Percentiles rank a stretch among this genome's conserved stretches.
Evolutionary conservation across 2,888 invertebrate genomes (phyloP).

Genomic region (Troides aeacus): DNA sequence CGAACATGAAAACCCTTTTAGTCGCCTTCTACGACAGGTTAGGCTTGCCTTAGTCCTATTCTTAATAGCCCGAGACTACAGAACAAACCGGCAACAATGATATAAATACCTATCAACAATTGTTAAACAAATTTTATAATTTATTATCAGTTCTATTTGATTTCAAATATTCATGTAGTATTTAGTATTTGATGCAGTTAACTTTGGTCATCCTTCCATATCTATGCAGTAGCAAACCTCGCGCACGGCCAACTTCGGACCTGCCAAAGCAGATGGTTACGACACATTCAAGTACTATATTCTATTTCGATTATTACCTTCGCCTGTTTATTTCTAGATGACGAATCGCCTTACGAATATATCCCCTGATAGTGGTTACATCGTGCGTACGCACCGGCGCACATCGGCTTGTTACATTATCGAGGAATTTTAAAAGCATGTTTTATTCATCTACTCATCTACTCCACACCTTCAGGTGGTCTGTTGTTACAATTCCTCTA

Average conservation of each 20-base stretch:
- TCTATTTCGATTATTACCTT: slow-evolving; percentile 80
- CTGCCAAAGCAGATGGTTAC: slow-evolving; percentile 72
- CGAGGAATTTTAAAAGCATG: slow-evolving; percentile 77
- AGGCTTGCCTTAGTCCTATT: too few relatives aligned
- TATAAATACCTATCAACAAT: too few relatives aligned
- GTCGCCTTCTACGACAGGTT: too few relatives aligned
- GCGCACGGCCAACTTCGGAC: slow-evolving; percentile 53
- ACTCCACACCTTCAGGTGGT: slow-evolving; percentile 14
- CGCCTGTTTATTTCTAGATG: slow-evolving; percentile 76
- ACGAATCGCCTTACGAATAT: slow-evolving; percentile 67
- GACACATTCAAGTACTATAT: slow-evolving; percentile 69
- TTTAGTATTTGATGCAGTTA: slow-evolving; percentile 30
- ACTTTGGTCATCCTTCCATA: slow-evolving; percentile 29
- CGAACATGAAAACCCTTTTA: too few relatives aligned
- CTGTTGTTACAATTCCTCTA: slow-evolving; percentile 21
- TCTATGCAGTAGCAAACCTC: slow-evolving; percentile 51
- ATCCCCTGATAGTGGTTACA: slow-evolving; percentile 46
- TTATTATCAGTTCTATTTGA: background rate
- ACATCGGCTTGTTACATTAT: slow-evolving; percentile 62
- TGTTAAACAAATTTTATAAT: background rate
- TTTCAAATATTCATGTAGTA: slow-evolving; percentile 1
- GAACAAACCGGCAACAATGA: too few relatives aligned
- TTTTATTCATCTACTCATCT: slow-evolving; percentile 45
- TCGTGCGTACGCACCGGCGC: slow-evolving; percentile 47
- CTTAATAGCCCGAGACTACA: too few relatives aligned